phyloP scores from a whole-genome alignment of 2,888 invertebrate genomes.

The Cetonia aurata region DNA sequence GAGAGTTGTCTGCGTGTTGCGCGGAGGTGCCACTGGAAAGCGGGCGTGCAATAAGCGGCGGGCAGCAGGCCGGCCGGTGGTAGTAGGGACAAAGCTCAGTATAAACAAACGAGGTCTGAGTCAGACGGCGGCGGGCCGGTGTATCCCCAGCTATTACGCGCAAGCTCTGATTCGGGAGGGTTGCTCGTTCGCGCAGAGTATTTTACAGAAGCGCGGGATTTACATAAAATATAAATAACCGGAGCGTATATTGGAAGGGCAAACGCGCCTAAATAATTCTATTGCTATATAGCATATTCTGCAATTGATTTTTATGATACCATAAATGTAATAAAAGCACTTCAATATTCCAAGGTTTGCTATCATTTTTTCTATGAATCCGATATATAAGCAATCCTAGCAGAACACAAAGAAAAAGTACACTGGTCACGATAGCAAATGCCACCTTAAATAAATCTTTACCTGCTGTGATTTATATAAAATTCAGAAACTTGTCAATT shows the following conservation, averaged over 20 bases:
- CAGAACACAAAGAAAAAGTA: no score
- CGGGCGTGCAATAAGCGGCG: conserved; percentile 25
- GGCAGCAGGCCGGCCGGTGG: conserved; percentile 31
- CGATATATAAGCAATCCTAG: no score
- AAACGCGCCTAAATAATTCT: background rate
- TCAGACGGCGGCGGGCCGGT: conserved; percentile 16
- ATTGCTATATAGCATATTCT: background rate
- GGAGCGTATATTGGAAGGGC: background rate
- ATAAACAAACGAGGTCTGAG: conserved; percentile 43
- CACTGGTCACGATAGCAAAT: no score
- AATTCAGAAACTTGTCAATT: no score
- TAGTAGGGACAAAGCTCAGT: conserved; percentile 42
- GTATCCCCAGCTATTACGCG: conserved; percentile 20
- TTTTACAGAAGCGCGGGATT: background rate
- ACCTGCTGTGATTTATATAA: no score
- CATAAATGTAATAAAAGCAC: no score
- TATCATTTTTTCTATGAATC: no score
- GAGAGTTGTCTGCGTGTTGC: conserved; percentile 22
- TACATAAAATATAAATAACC: conserved; percentile 1
- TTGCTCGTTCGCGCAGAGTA: conserved; percentile 5
- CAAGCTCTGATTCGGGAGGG: conserved; percentile 41
- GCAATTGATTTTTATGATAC: no score
- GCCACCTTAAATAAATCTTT: no score
- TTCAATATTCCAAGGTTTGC: no score
- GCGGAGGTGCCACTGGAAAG: conserved; percentile 28